Evolutionary conservation across 2,113 vertebrate species (phyloP), one percentile per base, ranked within the genome.

Genomic region (Drymodes brunneopygia): DNA sequence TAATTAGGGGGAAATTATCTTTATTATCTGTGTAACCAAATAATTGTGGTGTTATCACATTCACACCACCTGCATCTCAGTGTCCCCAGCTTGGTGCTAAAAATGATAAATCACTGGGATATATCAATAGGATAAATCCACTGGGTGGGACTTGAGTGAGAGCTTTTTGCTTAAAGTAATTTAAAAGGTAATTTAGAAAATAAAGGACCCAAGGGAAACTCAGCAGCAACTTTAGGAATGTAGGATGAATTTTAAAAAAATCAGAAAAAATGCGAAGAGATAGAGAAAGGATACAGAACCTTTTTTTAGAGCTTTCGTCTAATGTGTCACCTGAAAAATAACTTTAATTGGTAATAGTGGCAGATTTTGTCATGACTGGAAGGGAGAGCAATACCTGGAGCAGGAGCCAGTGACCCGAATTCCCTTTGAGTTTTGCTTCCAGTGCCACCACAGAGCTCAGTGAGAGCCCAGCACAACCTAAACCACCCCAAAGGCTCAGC

Each of bases 371-470:
- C 31, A n/a, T 15, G 18, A 19, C 1, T 42, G 29, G 56, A 27
- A 81, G 56, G 45, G 4, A 54, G 53, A 3, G 20, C 35, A 23
- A 12, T 22, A 7, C 13, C n/a, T 15, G 1, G 5, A 11, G 73
- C 3, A 66, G n/a, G n/a, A n/a, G 51, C 6, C 67, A 21, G 33
- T 22, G 44, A 14, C 1, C 27, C 5, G 28, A 21, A 10, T 21
- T 73, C 54, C 72, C 27, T 40, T 1, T 1, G 19, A 17, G 15
- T 11, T 40, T 5, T 21, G 33, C 51, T 40, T 51, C 15, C 1
- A 25, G 19, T 2, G n/a, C 65, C 51, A 15, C 11, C 38, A 2
- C 9, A 18, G 14, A 0, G 31, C 81, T 20, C 38, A 0, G 19
- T 1, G 24, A 72, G 53, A 33, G 0, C 7, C 20, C 25, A n/a